Conservation (phyloP, 2,797 vertebrate species). For the Rhinatrema bivittatum region DNA sequence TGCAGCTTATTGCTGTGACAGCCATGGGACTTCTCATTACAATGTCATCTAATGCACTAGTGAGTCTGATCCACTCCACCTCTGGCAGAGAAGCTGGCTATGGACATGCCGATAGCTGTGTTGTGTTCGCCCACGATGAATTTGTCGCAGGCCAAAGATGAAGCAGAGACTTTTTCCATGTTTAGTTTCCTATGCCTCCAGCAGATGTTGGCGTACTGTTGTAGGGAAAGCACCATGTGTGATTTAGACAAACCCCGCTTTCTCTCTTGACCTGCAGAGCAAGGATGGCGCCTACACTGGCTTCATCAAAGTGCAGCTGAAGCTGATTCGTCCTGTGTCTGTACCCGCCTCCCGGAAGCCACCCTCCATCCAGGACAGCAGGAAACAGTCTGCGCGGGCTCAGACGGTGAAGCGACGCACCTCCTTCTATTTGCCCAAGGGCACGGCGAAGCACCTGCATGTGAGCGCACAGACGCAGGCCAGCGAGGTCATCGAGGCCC, state of each 20-base stretch:
- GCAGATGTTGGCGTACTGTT: not conserved
- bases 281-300: slow-evolving; percentile 89
- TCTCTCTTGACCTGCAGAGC: slow-evolving; percentile 56
- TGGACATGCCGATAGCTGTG: too few species aligned
- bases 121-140: too few species aligned
- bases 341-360: slow-evolving; percentile 68
- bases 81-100: too few species aligned
- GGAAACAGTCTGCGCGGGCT: slow-evolving; percentile 18
- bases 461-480: slow-evolving; percentile 78
- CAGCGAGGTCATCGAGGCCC: slow-evolving; percentile 84
- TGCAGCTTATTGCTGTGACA: too few species aligned
- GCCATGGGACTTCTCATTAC: too few species aligned
- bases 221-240: not conserved
- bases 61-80: too few species aligned
- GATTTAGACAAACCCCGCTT: not conserved
- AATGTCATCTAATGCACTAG: too few species aligned
- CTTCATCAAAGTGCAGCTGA: slow-evolving; percentile 93
- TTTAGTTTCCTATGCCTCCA: not conserved
- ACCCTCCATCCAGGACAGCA: slow-evolving; percentile 46
- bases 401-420: slow-evolving; percentile 69
- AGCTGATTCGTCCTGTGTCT: slow-evolving; percentile 80
- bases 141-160: too few species aligned
- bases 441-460: slow-evolving; percentile 86
- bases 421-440: slow-evolving; percentile 95
- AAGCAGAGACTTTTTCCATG: too few species aligned